These are phyloP conservation scores for Solen grandis DNA, from an alignment of 1,140 invertebrate genomes.

Conservation along the genomic window DNA sequence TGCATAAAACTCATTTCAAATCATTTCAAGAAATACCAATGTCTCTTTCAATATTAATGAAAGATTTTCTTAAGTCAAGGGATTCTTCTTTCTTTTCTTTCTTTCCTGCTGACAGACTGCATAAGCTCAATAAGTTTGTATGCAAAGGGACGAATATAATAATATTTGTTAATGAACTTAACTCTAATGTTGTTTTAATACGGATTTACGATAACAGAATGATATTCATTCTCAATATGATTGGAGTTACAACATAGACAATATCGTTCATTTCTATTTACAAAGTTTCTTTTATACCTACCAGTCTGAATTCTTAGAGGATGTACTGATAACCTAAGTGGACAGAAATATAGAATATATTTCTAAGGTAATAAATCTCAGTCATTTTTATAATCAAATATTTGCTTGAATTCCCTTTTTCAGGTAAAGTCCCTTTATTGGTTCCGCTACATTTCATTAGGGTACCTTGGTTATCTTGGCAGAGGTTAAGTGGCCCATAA, in stretches of 20 bases:
- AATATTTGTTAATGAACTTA: background rate
- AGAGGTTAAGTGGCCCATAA: no score
- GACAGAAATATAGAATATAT: background rate
- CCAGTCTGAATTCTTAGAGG: constrained; percentile 18
- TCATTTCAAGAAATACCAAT: no score
- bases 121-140: constrained; percentile 5
- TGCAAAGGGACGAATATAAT: constrained; percentile 9
- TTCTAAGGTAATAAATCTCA: constrained; percentile 1
- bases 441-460: no score
- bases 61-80: background rate
- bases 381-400: constrained; percentile 6
- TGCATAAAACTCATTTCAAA: no score
- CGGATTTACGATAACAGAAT: background rate
- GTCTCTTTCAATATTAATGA: no score
- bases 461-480: no score
- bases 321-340: constrained; percentile 9
- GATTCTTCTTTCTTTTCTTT: background rate
- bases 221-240: constrained; percentile 15
- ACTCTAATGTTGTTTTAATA: background rate
- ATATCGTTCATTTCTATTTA: constrained; percentile 15
- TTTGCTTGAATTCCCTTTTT: no score
- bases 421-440: no score
- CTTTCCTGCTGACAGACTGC: background rate
- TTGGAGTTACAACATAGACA: constrained; percentile 6
- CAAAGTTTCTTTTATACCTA: background rate